A percentile compares a stretch with the other conserved stretches of the same genome.
Conservation (phyloP, 1,140 invertebrate genomes). For the Tetramorium simillimum region DNA sequence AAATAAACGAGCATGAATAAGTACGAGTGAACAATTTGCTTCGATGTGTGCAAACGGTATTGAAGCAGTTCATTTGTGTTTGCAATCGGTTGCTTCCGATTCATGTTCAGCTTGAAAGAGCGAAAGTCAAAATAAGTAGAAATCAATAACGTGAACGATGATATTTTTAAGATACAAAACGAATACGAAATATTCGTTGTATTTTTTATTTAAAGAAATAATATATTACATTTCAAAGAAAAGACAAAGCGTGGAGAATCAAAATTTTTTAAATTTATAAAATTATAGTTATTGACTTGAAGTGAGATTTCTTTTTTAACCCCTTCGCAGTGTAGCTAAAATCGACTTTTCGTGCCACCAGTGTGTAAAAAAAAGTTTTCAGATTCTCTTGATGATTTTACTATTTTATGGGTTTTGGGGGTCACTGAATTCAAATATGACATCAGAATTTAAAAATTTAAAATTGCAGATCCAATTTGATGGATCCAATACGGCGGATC, state of each 20-base stretch:
- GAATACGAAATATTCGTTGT: background rate
- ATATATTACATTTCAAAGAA: background rate
- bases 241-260: background rate
- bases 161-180: background rate
- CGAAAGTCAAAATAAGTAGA: constrained; percentile 1
- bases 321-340: too few relatives aligned
- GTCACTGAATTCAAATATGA: too few relatives aligned
- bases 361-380: too few relatives aligned
- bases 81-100: background rate
- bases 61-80: background rate
- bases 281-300: background rate
- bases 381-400: too few relatives aligned
- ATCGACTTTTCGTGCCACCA: too few relatives aligned
- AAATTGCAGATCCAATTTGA: too few relatives aligned
- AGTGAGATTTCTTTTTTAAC: too few relatives aligned
- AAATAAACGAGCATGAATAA: background rate
- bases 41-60: background rate
- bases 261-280: background rate
- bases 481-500: too few relatives aligned
- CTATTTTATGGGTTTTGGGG: too few relatives aligned
- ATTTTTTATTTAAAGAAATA: background rate
- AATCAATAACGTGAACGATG: background rate
- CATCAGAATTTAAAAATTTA: too few relatives aligned
- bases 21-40: background rate
- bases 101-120: background rate